Evolutionary conservation across 1,140 invertebrate genomes (phyloP), one percentile per base, ranked within the genome.

Genomic region (Nebria ingens): DNA sequence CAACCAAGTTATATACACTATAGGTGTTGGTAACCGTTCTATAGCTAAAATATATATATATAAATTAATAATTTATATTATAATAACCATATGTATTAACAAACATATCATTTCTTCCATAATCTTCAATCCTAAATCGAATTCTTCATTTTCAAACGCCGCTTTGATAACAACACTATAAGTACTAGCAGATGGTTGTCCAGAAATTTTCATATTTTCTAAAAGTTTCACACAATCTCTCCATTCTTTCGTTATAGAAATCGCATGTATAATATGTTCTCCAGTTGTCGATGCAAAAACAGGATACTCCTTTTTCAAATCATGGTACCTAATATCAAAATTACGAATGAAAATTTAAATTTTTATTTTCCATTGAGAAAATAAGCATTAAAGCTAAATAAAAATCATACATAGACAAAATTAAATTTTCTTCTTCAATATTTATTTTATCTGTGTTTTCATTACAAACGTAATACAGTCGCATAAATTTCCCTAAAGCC

Each of bases 181-280:
- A 1, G 68, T 59, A 4, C 54, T 54, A 19, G 66, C 61, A 57
- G 59, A 63, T 1, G 72, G 70, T 9, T 11, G 64, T 22, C 59
- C 52, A 19, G 68, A 72, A 42, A 77, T 29, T 63, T 78, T 72
- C 55, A 82, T 72, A 61, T 78, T 77, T 51, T 83, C 68, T 9
- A 87, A 70, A 21, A 87, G 59, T 59, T 79, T 70, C 1, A 80
- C 40, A 54, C 76, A 73, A 56, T 82, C 74, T 60, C 75, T 72
- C 83, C 84, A 87, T 53, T 77, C 62, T 54, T 67, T 64, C 12
- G 86, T 84, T 25, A 77, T 62, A 59, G 79, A 80, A 2, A 89
- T 63, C 1, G 75, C 82, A 52, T 65, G 61, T 42, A 87, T 73
- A 13, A 83, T 66, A 65, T 69, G 69, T 62, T 82, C 77, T 56